A percentile compares a stretch with the other conserved stretches of the same genome.
Evolutionary conservation across 2,888 invertebrate species (phyloP).

Genomic region (Morpho deidamia): DNA sequence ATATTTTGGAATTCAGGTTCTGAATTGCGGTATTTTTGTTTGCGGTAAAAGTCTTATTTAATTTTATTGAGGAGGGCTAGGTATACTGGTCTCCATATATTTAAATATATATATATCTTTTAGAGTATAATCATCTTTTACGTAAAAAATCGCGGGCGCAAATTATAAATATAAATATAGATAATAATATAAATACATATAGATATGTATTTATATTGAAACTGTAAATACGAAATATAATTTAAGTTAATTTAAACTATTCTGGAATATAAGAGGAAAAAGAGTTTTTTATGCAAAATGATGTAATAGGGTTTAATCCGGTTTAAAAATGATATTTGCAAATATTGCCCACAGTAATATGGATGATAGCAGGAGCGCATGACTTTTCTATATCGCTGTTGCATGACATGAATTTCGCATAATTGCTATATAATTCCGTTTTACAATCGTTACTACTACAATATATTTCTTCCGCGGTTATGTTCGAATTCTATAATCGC

Average conservation of each 20-base stretch:
- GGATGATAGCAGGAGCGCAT: constrained; percentile 14
- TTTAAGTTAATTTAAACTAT: not conserved
- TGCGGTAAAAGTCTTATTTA: too few species aligned
- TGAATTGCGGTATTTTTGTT: too few species aligned
- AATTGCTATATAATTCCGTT: constrained; percentile 29
- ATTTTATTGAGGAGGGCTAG: too few species aligned
- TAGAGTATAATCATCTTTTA: too few species aligned
- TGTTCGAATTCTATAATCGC: constrained; percentile 35
- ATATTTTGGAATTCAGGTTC: too few species aligned
- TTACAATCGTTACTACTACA: constrained; percentile 28
- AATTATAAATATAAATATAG: too few species aligned
- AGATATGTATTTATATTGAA: too few species aligned
- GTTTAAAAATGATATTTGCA: constrained; percentile 17
- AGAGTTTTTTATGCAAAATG: not conserved
- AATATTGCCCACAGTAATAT: constrained; percentile 9
- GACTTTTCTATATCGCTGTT: constrained; percentile 21
- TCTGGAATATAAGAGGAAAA: not conserved
- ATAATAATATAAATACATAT: too few species aligned
- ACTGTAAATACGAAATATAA: too few species aligned
- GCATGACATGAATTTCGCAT: constrained; percentile 28
- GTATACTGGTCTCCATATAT: too few species aligned
- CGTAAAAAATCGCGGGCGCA: too few species aligned
- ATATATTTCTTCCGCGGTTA: constrained; percentile 33
- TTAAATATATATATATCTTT: too few species aligned
- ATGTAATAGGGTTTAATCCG: constrained; percentile 9